Base-by-base conservation (phyloP, 2,888 invertebrate species). In the Cerceris ruficornis region DNA sequence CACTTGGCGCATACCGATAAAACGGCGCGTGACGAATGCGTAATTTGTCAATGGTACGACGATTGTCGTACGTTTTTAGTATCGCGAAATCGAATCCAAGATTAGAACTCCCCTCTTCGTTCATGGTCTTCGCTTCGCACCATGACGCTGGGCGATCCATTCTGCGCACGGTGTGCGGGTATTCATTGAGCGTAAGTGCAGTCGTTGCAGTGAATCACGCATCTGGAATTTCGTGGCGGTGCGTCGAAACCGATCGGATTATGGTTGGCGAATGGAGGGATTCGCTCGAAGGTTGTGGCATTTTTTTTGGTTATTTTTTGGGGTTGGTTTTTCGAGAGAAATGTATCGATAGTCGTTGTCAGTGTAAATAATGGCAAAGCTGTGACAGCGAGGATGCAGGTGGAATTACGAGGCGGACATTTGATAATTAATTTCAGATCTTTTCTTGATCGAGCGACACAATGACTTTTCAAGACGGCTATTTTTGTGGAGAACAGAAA, bases 21-120 rank as follows among this genome's bases (percentile, higher is more conserved):
- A 89, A 83, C 83, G 73, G 77, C 80, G 81, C 85, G 88, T 84
- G 88, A 88, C 89, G 89, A 89, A 88, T 89, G 85, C 84, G 80
- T 88, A 88, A 89, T 88, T 84, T 71, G 77, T 77, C 85, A 73
- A 77, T 76, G 67, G 77, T 15, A 74, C 71, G 68, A 73, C 67
- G 71, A 75, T 72, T 43, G 76, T 68, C 78, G 76, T 69, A 68
- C 82, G 74, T 80, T 84, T 84, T 80, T 80, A 84, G 77, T 84
- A 67, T 72, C 82, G 57, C 74, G 61, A 84, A 84, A 73, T 80
- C 66, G 65, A 60, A 61, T 57, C 17, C 76, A 50, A 46, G 77
- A 77, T 84, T 76, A 78, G 71, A 81, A 65, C 54, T n/a, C 28
- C 2, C 49, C 50, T n/a, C 28, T 28, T 4, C 17, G 15, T 43